Base-by-base conservation (phyloP, 1,140 invertebrate genomes). In the Drosophila albomicans region DNA sequence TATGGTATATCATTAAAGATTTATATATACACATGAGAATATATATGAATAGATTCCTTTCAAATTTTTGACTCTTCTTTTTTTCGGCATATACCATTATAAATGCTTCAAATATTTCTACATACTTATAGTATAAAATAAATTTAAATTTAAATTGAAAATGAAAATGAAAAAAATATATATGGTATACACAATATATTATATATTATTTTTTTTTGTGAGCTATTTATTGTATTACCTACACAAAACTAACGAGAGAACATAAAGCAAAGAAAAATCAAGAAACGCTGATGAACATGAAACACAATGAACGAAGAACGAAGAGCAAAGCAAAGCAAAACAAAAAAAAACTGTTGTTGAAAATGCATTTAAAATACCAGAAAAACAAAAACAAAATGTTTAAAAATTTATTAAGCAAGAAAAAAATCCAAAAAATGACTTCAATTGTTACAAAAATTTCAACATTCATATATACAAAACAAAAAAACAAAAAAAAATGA, bases 311-410 rank as follows among this genome's bases (percentile, higher is more conserved):
- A 45, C 41, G 59, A 72, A 58, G 13, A 25, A 57, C 38, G 59
- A 69, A 64, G 45, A 79, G 32, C 52, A 78, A 71, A 54, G 13
- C 20, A 25, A 25, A 25, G 20, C 20, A 25, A 25, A 25, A 25
- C 20, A 13, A 6, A 28, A 52, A 52, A 38, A 78, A 87, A 78
- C 72, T 79, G 87, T 91, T 91, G 87, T 91, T 91, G 54, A 70
- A 79, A 91, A 88, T 91, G 88, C 88, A 91, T 91, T 91, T 91
- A 91, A 64, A 69, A 67, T 56, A 78, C 16, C 41, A 43, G 59
- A 66, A 68, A 49, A 62, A 62, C 10, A 41, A 73, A 66, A 38
- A 25, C 1, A 16, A 73, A 38, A 45, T 41, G 72, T 72, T 80
- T 75, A 38, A 79, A 25, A 70, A 63, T 71, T 54, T 77, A 70